Base-by-base conservation (phyloP, 2,888 invertebrate species). In the Scaeva pyrastri region DNA sequence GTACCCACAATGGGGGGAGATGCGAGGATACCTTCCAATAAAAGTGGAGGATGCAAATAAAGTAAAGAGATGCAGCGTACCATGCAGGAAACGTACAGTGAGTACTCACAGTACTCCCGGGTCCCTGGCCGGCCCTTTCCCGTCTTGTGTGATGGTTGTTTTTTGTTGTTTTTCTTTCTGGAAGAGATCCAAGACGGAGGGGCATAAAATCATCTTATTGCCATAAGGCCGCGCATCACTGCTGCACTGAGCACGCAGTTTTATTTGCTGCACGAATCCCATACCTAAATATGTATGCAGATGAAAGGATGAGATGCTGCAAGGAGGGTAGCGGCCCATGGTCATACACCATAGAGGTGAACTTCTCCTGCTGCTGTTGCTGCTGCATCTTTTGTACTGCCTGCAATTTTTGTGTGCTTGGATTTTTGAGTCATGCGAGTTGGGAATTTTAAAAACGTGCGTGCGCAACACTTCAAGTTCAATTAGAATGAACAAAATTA, bases 221-320 rank as follows among this genome's bases (percentile, higher is more conserved):
- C 84, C 60, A 73, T 60, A 66, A 76, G 76, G 68, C 79, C 58
- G 80, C 75, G 48, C 66, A 66, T 66, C 66, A 21, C 72, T 73
- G 80, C 80, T 48, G 66, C 64, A 64, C 58, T 77, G 77, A 71
- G 76, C 86, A 86, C 86, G 86, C 86, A 86, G 74, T 86, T 82
- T 78, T 81, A 76, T 85, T 50, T 73, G 76, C 73, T 81, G 81
- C 81, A 81, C 81, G 86, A 64, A 85, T 76, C 26, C 43, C 41
- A 31, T 31, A 31, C 26, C 43, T 26, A 31, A 7, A 31, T 31
- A 31, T 31, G 31, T 16, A 36, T n/a, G 11, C 36, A 43, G 70
- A 84, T 71, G 45, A 50, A 60, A 72, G 75, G 75, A 75, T 60
- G 71, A 31, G 70, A 68, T 80, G 76, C n/a, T 41, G 56, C 26